Base-by-base conservation (phyloP, 1,140 invertebrate species). In the Paralvinella palmiformis region DNA sequence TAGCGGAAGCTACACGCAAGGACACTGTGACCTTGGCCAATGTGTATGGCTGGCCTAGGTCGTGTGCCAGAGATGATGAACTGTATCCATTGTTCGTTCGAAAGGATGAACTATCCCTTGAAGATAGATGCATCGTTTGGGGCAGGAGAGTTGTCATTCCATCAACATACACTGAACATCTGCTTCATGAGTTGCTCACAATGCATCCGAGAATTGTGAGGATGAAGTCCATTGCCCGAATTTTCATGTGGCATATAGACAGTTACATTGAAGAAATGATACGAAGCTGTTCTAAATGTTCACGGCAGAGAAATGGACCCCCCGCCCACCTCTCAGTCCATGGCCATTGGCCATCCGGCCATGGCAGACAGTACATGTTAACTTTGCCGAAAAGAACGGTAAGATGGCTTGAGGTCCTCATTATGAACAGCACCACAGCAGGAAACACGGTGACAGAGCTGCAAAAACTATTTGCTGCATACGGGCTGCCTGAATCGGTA, bases 331-430 rank as follows among this genome's bases (percentile, higher is more conserved):
- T 50, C 45, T 17, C 17, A 50, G 3, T n/a, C 45, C 45, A 50
- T 50, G 45, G 45, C 45, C 17, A n/a, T 50, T n/a, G 45, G 45
- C 45, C 45, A 50, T 24, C 45, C 15, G 4, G n/a, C 80, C 77
- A 1, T 84, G 80, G 77, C 66, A 76, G 15, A 66, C 82, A 53
- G 45, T 84, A 0, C 82, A 85, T 65, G 71, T 81, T 0, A 84
- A 84, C 68, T 84, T 81, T 67, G 78, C 79, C 3, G 81, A 80
- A 15, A 66, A 74, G 59, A 75, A 67, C 62, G 83, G 77, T 76
- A 0, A 81, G 79, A 65, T 83, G 77, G 76, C 66, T 75, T 20
- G 78, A 83, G 68, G 71, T 82, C 1, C 13, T 32, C 20, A 24
- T 37, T 1, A 56, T 55, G 29, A 29, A 55, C 22, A 53, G 17